phyloP scores from a whole-genome alignment of 2,888 invertebrate species.

The Andrena hattorfiana region DNA sequence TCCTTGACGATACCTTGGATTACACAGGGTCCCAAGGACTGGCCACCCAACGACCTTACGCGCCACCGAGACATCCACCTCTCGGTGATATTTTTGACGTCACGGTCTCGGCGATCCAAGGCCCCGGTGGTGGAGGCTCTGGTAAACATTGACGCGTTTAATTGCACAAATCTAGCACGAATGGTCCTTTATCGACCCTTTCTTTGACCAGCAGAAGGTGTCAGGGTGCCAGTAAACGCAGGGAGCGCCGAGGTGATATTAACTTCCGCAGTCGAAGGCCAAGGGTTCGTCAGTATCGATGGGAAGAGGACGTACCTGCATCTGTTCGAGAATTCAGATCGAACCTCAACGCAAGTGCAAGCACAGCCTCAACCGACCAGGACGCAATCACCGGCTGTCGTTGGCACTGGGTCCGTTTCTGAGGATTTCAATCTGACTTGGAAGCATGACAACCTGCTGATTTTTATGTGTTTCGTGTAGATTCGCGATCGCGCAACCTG shows the following conservation, averaged over 20 bases:
- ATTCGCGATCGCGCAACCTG: slow-evolving; percentile 89
- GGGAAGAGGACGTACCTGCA: slow-evolving; percentile 96
- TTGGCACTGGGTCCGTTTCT: slow-evolving; percentile 85
- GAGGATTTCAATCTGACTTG: neutral
- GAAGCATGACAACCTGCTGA: neutral
- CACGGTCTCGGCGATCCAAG: slow-evolving; percentile 95
- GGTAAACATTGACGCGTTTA: slow-evolving; percentile 62
- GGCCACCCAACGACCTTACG: slow-evolving; percentile 86
- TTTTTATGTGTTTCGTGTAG: slow-evolving; percentile 82
- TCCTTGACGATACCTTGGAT: slow-evolving; percentile 90
- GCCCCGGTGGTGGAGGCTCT: slow-evolving; percentile 88
- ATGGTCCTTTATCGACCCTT: neutral
- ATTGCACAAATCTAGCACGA: neutral
- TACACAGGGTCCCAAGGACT: slow-evolving; percentile 84
- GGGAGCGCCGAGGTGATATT: slow-evolving; percentile 90
- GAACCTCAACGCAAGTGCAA: slow-evolving; percentile 82
- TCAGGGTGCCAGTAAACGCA: slow-evolving; percentile 78
- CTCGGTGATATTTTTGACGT: slow-evolving; percentile 94
- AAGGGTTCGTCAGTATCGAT: slow-evolving; percentile 96
- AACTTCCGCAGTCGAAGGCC: slow-evolving; percentile 90
- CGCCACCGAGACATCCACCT: slow-evolving; percentile 84
- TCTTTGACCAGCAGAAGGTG: slow-evolving; percentile 74
- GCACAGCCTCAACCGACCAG: slow-evolving; percentile 81
- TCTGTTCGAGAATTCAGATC: slow-evolving; percentile 89
- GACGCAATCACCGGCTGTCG: slow-evolving; percentile 83